Evolutionary conservation across 2,797 vertebrate species (phyloP).

Genomic region (Rhodeus uyekii): DNA sequence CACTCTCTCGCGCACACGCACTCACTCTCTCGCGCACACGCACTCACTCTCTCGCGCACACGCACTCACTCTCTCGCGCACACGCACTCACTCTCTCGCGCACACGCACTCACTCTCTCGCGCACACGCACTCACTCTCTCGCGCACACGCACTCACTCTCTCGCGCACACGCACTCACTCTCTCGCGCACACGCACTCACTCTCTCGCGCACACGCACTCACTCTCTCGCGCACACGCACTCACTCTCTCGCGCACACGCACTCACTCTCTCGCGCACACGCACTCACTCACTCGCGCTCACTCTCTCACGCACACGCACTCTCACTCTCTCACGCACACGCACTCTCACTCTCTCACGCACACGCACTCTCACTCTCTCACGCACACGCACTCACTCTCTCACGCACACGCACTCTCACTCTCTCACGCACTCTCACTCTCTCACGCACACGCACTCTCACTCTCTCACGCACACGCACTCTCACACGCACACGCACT

Average conservation of each 20-base stretch:
- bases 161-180: rapidly evolving
- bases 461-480: not conserved
- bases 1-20: too few relatives aligned
- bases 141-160: too few relatives aligned
- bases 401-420: not conserved
- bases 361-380: not conserved
- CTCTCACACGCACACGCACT: not conserved
- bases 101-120: not conserved
- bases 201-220: not conserved
- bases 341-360: not conserved
- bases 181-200: too few relatives aligned
- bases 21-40: not conserved
- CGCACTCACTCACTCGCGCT: not conserved
- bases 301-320: not conserved
- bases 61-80: not conserved
- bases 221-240: too few relatives aligned
- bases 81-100: not conserved
- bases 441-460: not conserved
- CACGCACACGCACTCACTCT: not conserved
- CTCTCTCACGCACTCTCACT: not conserved
- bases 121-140: not conserved
- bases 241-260: not conserved
- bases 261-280: not conserved
- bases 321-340: not conserved
- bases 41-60: not conserved